These are phyloP conservation scores for Thomomys bottae DNA, from an alignment of 2,113 vertebrate genomes.

Conservation along the genomic window DNA sequence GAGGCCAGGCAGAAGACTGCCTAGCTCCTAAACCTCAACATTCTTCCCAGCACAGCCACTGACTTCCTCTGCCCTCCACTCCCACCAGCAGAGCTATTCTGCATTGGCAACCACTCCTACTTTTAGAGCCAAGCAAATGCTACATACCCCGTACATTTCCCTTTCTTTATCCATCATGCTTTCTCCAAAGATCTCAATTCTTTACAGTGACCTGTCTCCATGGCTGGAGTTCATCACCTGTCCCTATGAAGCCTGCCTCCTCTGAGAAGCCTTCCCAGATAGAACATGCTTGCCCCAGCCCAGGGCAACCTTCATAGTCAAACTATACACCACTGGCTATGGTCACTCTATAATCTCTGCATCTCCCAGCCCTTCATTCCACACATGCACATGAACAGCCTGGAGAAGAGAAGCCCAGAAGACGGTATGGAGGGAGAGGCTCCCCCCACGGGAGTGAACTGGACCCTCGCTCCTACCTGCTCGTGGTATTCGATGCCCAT, in stretches of 20 bases:
- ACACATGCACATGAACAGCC: not conserved
- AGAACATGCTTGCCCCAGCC: not conserved
- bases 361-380: not conserved
- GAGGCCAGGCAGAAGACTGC: not conserved
- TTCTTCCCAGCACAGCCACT: not conserved
- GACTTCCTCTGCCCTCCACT: not conserved
- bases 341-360: not conserved
- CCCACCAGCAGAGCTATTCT: not conserved
- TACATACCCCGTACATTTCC: not conserved
- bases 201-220: not conserved
- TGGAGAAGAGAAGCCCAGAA: not conserved
- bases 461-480: conserved; percentile 87
- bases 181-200: conserved; percentile 2
- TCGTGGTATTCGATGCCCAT: conserved; percentile 99
- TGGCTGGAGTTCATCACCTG: too few relatives aligned
- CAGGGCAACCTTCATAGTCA: not conserved
- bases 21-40: not conserved
- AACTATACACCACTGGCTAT: not conserved
- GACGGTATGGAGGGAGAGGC: not conserved
- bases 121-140: not conserved
- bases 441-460: not conserved
- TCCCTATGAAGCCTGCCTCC: not conserved
- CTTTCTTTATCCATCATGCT: not conserved
- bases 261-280: not conserved
- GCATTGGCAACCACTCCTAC: not conserved